phyloP scores from a whole-genome alignment of 37 sponge, comb jelly and placozoan genomes.

The Spongilla lacustris region DNA sequence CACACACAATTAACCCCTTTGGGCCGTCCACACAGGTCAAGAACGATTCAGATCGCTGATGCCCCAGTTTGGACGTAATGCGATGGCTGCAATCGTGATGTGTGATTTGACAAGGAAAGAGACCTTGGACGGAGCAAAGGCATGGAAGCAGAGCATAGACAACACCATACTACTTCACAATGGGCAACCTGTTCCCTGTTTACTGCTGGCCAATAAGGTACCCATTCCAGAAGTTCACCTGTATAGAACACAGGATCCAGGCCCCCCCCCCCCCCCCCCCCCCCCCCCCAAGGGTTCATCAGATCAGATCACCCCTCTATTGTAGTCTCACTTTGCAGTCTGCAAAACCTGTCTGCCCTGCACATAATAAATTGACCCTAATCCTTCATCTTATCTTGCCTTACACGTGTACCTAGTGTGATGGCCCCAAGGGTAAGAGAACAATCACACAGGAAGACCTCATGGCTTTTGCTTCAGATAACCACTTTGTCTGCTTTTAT shows the following conservation, averaged over 20 bases:
- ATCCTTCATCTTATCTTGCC: too few relatives aligned
- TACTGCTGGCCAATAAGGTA: constrained; percentile 77
- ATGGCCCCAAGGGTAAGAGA: constrained; percentile 9
- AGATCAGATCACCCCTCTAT: too few relatives aligned
- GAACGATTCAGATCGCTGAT: constrained; percentile 51
- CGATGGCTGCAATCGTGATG: constrained; percentile 68
- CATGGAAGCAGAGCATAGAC: constrained; percentile 72
- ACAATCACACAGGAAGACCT: constrained; percentile 40
- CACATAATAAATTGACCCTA: too few relatives aligned
- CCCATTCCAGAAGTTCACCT: background rate
- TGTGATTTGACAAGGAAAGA: constrained; percentile 57
- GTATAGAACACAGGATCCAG: too few relatives aligned
- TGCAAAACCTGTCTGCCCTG: too few relatives aligned
- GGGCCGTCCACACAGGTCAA: constrained; percentile 31
- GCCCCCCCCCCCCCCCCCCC: too few relatives aligned
- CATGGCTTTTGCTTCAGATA: constrained; percentile 42
- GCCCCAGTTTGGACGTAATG: constrained; percentile 52
- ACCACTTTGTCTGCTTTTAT: constrained; percentile 54
- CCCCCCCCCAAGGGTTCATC: too few relatives aligned
- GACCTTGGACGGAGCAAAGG: constrained; percentile 58
- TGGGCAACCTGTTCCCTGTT: constrained; percentile 63
- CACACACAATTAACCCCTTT: background rate
- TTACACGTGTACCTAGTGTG: constrained; percentile 8
- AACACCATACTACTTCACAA: constrained; percentile 56
- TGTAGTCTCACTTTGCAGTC: too few relatives aligned